Base-by-base conservation (phyloP, 2,113 vertebrate genomes). In the Vidua macroura region DNA sequence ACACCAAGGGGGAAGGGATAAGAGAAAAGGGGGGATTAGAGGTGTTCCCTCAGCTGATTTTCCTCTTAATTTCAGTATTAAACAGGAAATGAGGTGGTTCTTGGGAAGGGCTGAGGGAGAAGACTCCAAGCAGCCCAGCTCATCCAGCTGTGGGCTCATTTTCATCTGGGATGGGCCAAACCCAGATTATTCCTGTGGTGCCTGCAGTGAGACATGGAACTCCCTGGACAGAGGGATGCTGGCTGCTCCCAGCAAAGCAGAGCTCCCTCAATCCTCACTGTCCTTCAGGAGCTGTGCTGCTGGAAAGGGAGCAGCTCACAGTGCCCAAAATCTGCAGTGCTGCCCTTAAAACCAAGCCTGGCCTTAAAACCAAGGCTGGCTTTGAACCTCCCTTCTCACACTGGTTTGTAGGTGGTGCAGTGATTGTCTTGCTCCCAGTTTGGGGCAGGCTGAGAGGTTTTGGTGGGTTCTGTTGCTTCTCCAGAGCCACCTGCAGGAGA, bases 51-150 rank as follows among this genome's bases (percentile, higher is more conserved):
- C 72, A 19, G 3, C 58, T 95, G 73, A 69, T 92, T 84, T 75
- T 80, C 70, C 68, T 83, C 53, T 53, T 64, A 30, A 52, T 67
- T 39, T 14, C 3, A 55, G 14, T 28, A 41, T 93, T 43, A 59
- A 90, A 31, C 56, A 94, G 93, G 91, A 95, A 91, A 94, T 86
- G 58, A 79, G 83, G 52, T 95, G 28, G 12, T 78, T 96, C 49
- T 43, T 60, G 59, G 33, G 11, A 25, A 72, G 70, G 62, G 53
- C 64, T 35, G 76, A 37, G 64, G 69, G 44, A 73, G 5, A 52
- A 51, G 72, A 80, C 52, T 74, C 87, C 83, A 81, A 87, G 84
- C 64, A 70, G 43, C 60, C 27, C 73, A 60, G 53, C 86, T 83
- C 76, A 7, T 22, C 90, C 82, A 69, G 63, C 91, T 85, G 83